Conservation (phyloP, 2,888 invertebrate genomes). For the Agonopterix subpropinquella region DNA sequence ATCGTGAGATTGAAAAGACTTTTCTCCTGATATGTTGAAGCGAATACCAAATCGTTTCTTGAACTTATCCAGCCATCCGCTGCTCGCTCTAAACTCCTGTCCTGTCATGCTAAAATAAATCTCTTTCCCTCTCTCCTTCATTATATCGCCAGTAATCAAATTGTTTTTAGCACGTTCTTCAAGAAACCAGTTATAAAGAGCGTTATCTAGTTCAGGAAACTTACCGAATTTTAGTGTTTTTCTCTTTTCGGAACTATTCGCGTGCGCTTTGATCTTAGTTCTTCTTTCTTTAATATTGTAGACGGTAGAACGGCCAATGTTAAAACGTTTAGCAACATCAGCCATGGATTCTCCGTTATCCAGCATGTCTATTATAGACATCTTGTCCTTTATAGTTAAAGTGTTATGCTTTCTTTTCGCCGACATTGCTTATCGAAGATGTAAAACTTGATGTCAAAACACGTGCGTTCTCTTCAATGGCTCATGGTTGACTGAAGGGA, state of each 20-base stretch:
- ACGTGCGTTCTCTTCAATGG: neutral
- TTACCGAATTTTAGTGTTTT: slow-evolving; percentile 24
- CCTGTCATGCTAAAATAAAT: slow-evolving; percentile 25
- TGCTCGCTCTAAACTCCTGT: slow-evolving; percentile 29
- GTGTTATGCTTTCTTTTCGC: neutral
- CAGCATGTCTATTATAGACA: neutral
- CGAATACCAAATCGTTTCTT: slow-evolving; percentile 27
- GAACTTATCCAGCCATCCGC: slow-evolving; percentile 32
- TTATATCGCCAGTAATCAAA: slow-evolving; percentile 24
- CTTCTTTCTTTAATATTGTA: slow-evolving; percentile 10
- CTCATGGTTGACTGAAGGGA: neutral
- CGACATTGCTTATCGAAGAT: neutral
- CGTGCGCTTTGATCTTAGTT: slow-evolving; percentile 19
- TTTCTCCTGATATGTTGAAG: slow-evolving; percentile 8
- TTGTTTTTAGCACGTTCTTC: slow-evolving; percentile 21
- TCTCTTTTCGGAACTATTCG: slow-evolving; percentile 20
- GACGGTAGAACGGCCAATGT: slow-evolving; percentile 1
- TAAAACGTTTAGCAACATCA: neutral
- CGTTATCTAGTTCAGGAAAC: slow-evolving; percentile 24
- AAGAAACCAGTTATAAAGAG: slow-evolving; percentile 23
- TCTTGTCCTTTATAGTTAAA: slow-evolving; percentile 1
- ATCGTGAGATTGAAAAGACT: slow-evolving; percentile 16
- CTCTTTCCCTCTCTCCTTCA: slow-evolving; percentile 24
- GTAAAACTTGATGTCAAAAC: neutral
- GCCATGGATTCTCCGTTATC: slow-evolving; percentile 1